phyloP scores from a whole-genome alignment of 2,113 vertebrate species.

The Hemicordylus capensis region DNA sequence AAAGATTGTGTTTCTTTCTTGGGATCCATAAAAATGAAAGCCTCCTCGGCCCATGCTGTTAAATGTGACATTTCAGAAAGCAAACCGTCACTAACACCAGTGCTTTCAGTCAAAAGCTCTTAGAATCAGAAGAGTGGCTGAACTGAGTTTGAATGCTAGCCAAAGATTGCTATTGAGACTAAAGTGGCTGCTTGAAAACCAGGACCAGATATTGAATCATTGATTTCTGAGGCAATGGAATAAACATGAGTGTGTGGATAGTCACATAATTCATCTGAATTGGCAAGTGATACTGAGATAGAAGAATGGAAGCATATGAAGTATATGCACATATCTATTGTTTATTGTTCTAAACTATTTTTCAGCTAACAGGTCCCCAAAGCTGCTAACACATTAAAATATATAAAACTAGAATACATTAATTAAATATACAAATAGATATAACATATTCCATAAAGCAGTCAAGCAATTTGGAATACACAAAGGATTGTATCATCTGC shows the following conservation, averaged over 20 bases:
- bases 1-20: neutral
- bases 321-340: no score
- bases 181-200: neutral
- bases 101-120: neutral
- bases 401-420: no score
- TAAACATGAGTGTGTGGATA: no score
- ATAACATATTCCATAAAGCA: neutral
- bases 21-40: constrained; percentile 10
- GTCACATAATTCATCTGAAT: no score
- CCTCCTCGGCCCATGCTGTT: neutral
- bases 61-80: neutral
- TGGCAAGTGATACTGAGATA: no score
- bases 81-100: constrained; percentile 36
- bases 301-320: no score
- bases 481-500: neutral
- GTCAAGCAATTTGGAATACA: neutral
- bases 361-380: no score
- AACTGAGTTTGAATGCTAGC: neutral
- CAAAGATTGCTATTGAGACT: neutral
- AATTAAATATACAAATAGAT: no score
- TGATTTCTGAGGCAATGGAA: no score
- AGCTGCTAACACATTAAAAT: no score
- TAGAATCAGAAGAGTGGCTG: neutral
- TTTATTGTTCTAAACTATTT: no score
- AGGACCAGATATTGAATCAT: neutral